Evolutionary conservation across 2,113 vertebrate genomes (phyloP), one percentile per base, ranked within the genome.

Genomic region (Lampris incognitus): DNA sequence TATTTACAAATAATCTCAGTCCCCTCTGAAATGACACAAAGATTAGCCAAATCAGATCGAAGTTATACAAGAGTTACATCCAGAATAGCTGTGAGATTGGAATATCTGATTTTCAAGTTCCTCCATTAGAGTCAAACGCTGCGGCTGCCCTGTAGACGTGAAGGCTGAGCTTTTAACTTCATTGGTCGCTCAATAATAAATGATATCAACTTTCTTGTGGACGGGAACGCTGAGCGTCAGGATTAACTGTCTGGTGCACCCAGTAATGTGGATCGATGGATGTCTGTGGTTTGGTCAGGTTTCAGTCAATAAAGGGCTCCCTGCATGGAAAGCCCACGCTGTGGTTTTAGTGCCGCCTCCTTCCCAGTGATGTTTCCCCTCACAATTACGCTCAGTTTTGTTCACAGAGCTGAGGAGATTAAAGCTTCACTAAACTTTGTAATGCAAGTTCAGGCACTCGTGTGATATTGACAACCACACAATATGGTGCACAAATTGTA

Each of bases 101-200:
- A 63, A 52, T 60, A n/a, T 82, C 10, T 82, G 74, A 24, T 69
- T 73, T 40, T 74, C 36, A 63, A 61, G 56, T 58, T 69, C 62
- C 76, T 37, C 54, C 37, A 70, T 56, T 67, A 9, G 39, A 72
- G 58, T 66, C 78, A 52, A 74, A 81, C 78, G 76, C 81, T 37
- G 74, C 5, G 2, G 57, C 63, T 77, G 56, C 6, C 85, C 57
- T 40, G 57, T 42, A 51, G 52, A 60, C 74, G 64, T 71, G 58
- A 11, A 49, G 74, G 68, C 36, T 71, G 63, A 74, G 70, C 50
- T 24, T 74, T 55, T 80, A 51, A 65, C 46, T 46, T 84, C 39
- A 61, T 10, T 62, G 42, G 60, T 62, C 41, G 44, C 41, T 62
- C 57, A 84, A 88, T 85, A 87, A 87, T 82, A 72, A 64, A 89